A percentile compares a stretch with the other conserved stretches of the same genome.
These are phyloP conservation scores for Ranitomeya imitator DNA, from an alignment of 2,113 vertebrate genomes.

Conservation along the genomic window DNA sequence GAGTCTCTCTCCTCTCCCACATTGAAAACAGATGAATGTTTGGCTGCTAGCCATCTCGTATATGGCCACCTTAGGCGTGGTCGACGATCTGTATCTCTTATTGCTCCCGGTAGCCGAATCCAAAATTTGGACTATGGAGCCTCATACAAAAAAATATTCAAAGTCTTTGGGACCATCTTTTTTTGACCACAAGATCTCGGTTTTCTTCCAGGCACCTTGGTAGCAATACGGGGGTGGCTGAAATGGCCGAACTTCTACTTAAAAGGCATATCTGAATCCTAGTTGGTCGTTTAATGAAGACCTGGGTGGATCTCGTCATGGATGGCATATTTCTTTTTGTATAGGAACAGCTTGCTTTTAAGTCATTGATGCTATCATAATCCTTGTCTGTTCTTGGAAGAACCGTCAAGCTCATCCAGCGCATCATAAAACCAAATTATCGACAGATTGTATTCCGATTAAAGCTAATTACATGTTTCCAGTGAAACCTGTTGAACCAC, in stretches of 20 bases:
- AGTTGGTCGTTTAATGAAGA: neutral
- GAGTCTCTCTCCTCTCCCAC: no score
- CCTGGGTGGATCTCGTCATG: neutral
- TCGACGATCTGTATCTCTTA: no score
- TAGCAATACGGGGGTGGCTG: no score
- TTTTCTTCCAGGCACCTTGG: no score
- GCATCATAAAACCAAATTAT: neutral
- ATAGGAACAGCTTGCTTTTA: neutral
- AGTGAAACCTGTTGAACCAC: neutral
- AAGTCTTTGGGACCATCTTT: no score
- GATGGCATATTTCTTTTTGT: neutral
- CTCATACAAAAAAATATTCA: no score
- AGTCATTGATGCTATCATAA: neutral
- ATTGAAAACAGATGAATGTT: no score
- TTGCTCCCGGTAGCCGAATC: no score
- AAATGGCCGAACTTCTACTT: neutral
- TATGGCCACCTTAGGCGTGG: no score
- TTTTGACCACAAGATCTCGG: no score
- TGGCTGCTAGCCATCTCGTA: no score
- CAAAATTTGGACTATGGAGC: no score
- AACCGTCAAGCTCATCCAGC: neutral
- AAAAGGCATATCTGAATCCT: neutral
- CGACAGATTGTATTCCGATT: neutral
- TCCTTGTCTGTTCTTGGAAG: neutral
- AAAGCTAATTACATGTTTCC: neutral